Evolutionary conservation across 2,113 vertebrate genomes (phyloP).

Genomic region (Phyllostomus discolor): DNA sequence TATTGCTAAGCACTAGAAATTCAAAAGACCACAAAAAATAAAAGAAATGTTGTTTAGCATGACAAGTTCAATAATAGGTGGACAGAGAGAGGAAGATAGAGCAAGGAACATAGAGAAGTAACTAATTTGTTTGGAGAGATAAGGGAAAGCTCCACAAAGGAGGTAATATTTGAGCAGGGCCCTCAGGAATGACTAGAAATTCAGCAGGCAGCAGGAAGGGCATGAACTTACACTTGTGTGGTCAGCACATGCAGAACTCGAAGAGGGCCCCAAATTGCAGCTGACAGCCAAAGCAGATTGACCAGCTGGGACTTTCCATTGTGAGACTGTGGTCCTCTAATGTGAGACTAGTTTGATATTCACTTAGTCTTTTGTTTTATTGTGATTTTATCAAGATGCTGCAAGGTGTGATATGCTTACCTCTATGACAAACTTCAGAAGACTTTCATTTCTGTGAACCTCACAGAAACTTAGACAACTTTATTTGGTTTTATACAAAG

Average conservation of each 20-base stretch:
- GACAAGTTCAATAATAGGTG: background rate
- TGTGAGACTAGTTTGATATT: background rate
- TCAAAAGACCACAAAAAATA: background rate
- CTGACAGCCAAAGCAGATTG: constrained; percentile 61
- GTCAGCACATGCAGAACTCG: background rate
- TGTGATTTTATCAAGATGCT: constrained; percentile 22
- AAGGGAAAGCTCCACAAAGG: constrained; percentile 10
- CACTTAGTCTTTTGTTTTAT: background rate
- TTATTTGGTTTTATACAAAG: background rate
- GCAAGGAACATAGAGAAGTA: background rate
- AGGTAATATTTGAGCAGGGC: background rate
- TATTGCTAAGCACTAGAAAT: background rate
- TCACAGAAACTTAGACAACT: background rate
- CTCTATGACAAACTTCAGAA: background rate
- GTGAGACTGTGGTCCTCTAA: background rate
- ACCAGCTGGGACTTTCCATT: constrained; percentile 32
- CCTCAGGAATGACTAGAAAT: constrained; percentile 21
- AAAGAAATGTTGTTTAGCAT: background rate
- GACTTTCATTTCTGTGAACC: background rate
- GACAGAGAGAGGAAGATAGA: background rate
- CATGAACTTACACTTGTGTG: constrained; percentile 53
- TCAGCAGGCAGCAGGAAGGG: constrained; percentile 10
- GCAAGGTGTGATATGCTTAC: background rate
- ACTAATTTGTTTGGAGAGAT: background rate
- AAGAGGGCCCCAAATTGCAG: background rate